These are phyloP conservation scores for Silurus lanzhouensis DNA, from an alignment of 2,797 vertebrate species.

Conservation along the genomic window DNA sequence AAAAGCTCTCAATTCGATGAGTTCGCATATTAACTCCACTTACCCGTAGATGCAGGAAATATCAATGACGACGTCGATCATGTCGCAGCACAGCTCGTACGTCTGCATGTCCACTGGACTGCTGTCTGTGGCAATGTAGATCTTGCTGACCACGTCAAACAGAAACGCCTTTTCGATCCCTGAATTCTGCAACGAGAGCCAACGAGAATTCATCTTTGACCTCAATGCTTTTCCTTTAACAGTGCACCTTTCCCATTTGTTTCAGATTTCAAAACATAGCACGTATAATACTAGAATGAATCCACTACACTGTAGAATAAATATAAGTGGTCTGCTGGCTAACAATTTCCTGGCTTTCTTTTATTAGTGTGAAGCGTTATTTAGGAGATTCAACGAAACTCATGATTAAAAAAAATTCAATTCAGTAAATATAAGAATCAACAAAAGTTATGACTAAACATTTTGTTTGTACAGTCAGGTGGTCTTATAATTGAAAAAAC, in stretches of 20 bases:
- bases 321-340: background rate
- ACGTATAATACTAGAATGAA: background rate
- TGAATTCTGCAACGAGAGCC: slow-evolving; percentile 83
- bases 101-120: slow-evolving; percentile 99
- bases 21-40: slow-evolving; percentile 57
- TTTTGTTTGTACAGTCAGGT: too few species aligned
- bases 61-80: slow-evolving; percentile 99
- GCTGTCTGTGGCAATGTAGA: slow-evolving; percentile 99
- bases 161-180: slow-evolving; percentile 99
- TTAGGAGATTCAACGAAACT: background rate
- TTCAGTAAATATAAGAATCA: too few species aligned
- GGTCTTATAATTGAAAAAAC: too few species aligned
- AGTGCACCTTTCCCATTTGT: too few species aligned
- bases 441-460: too few species aligned
- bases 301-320: background rate
- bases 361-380: background rate
- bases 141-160: slow-evolving; percentile 99
- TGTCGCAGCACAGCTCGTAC: slow-evolving; percentile 97
- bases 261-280: background rate
- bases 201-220: background rate
- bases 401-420: too few species aligned
- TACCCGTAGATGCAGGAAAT: slow-evolving; percentile 99
- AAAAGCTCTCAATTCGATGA: background rate
- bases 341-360: background rate
- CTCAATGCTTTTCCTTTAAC: background rate